These are phyloP conservation scores for Nycticorax nycticorax DNA, from an alignment of 2,113 vertebrate genomes.

Conservation along the genomic window DNA sequence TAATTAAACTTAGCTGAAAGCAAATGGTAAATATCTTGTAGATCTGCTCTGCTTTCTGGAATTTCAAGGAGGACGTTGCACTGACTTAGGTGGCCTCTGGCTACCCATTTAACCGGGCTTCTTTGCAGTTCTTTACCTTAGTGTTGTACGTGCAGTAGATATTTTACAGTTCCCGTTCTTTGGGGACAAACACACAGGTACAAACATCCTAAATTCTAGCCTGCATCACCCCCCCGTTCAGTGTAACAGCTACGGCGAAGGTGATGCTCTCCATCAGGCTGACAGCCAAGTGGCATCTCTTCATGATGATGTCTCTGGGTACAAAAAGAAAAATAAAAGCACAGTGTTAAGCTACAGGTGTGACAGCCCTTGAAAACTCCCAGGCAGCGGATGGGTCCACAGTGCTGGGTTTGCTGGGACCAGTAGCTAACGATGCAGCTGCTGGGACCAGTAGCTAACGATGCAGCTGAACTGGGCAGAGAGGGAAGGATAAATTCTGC, in stretches of 20 bases:
- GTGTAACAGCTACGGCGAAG: not conserved
- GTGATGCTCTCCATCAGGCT: not conserved
- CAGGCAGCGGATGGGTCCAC: accelerated
- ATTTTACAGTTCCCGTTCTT: not conserved
- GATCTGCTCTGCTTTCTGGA: not conserved
- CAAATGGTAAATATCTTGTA: too few relatives aligned
- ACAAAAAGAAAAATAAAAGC: not conserved
- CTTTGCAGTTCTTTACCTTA: not conserved
- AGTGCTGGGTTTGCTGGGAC: not conserved
- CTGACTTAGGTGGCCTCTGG: not conserved
- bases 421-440: not conserved
- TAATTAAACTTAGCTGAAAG: not conserved
- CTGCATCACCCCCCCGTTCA: not conserved
- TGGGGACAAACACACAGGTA: not conserved
- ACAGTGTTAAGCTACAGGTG: not conserved
- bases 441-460: not conserved
- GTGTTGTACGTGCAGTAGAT: not conserved
- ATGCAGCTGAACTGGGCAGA: not conserved
- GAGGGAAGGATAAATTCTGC: not conserved
- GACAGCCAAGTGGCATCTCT: not conserved
- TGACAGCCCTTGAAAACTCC: not conserved
- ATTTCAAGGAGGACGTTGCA: not conserved
- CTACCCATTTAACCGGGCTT: not conserved
- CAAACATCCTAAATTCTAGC: not conserved
- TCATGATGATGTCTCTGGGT: accelerated